Evolutionary conservation across 2,113 vertebrate species (phyloP).

Genomic region (Paradoxurus hermaphroditus): DNA sequence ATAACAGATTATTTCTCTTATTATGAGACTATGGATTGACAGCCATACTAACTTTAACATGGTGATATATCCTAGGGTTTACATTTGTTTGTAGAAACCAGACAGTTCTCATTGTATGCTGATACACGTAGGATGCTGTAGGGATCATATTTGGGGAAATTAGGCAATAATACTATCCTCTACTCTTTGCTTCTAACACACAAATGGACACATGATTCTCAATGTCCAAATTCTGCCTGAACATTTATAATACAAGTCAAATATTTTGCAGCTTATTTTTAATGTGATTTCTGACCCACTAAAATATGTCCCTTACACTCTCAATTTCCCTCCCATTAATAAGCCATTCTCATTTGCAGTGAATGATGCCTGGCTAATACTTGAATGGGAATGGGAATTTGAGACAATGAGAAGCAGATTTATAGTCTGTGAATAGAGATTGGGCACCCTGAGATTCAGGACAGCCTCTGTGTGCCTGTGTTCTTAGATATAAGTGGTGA

Average conservation of each 20-base stretch:
- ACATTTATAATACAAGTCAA: not conserved
- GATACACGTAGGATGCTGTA: not conserved
- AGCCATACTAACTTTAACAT: not conserved
- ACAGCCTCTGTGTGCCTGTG: not conserved
- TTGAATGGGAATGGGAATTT: not conserved
- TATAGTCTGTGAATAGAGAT: not conserved
- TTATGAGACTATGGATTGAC: not conserved
- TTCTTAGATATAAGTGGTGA: not conserved
- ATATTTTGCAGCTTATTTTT: not conserved
- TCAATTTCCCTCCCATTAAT: conserved; percentile 8
- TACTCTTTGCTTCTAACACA: not conserved
- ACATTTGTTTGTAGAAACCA: not conserved
- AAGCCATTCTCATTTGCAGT: not conserved
- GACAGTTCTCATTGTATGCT: not conserved
- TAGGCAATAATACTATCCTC: not conserved
- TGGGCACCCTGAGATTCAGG: not conserved
- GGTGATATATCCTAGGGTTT: not conserved
- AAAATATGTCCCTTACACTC: not conserved
- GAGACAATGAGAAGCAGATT: not conserved
- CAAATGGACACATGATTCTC: not conserved
- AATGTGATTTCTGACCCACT: not conserved
- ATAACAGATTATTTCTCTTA: not conserved
- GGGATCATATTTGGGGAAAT: not conserved
- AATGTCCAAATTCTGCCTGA: not conserved
- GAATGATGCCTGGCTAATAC: not conserved